Percentiles rank a stretch among this genome's conserved stretches.
phyloP scores from a whole-genome alignment of 2,797 vertebrate species.

The Chelonia mydas region DNA sequence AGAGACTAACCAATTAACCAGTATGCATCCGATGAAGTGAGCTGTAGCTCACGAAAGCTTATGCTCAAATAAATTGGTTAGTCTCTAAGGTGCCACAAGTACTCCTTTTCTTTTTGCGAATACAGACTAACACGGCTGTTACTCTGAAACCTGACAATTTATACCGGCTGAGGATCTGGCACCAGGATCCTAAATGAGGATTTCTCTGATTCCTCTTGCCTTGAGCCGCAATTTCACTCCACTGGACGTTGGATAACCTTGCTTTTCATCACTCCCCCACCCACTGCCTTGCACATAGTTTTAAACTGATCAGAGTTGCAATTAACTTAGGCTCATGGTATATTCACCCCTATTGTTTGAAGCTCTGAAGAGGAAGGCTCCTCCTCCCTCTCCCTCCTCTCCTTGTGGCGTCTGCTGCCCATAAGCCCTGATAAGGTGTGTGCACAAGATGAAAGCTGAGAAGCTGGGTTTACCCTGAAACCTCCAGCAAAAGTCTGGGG shows the following conservation, averaged over 20 bases:
- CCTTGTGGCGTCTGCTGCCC: background rate
- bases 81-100: too few relatives aligned
- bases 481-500: background rate
- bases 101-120: too few relatives aligned
- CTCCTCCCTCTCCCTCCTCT: background rate
- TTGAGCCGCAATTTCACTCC: background rate
- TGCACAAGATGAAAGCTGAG: slow-evolving; percentile 7
- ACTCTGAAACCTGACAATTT: background rate
- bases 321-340: background rate
- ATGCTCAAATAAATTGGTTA: too few relatives aligned
- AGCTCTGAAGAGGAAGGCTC: background rate
- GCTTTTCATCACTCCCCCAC: background rate
- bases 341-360: background rate
- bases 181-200: too few relatives aligned
- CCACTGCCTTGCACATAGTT: background rate
- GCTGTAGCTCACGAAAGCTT: too few relatives aligned
- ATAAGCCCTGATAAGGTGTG: slow-evolving; percentile 53
- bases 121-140: too few relatives aligned
- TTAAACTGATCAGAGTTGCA: background rate
- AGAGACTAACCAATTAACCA: too few relatives aligned
- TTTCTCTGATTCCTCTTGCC: too few relatives aligned
- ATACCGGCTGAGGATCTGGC: too few relatives aligned
- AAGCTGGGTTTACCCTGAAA: background rate
- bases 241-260: too few relatives aligned
- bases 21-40: too few relatives aligned